Conservation (phyloP, 2,888 invertebrate species). For the Thelaira solivaga region DNA sequence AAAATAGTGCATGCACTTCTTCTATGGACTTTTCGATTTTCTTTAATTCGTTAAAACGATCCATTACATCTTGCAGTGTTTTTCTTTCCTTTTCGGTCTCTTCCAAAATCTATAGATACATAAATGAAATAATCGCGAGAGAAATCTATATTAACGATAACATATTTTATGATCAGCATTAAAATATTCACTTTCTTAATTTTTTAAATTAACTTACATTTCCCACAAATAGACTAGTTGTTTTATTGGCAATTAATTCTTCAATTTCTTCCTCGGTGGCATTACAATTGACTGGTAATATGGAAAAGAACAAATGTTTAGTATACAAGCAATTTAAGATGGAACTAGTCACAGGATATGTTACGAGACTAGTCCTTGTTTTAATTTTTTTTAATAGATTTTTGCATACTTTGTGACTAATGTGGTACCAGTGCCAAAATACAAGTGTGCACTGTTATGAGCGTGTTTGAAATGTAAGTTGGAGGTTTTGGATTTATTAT, state of each 20-base stretch:
- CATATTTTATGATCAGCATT: no score
- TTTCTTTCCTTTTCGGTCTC: slow-evolving; percentile 76
- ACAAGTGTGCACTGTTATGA: no score
- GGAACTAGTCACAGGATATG: no score
- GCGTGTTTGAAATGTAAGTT: no score
- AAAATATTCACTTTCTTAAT: no score
- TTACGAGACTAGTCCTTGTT: no score
- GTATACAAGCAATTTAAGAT: no score
- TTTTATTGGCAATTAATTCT: slow-evolving; percentile 75
- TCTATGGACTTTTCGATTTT: slow-evolving; percentile 76
- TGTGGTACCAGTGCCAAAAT: no score
- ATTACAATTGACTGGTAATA: slow-evolving; percentile 73
- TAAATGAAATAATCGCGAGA: slow-evolving; percentile 42
- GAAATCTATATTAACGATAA: slow-evolving; percentile 50
- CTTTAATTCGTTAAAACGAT: slow-evolving; percentile 74
- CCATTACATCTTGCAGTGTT: slow-evolving; percentile 75
- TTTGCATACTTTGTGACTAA: no score
- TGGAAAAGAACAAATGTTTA: no score
- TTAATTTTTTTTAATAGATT: no score
- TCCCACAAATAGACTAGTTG: slow-evolving; percentile 76
- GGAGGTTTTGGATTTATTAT: no score
- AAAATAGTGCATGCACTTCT: slow-evolving; percentile 76
- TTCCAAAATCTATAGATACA: slow-evolving; percentile 72
- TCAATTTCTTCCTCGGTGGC: slow-evolving; percentile 77
- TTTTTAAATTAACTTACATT: slow-evolving; percentile 71